A percentile compares a stretch with the other conserved stretches of the same genome.
Evolutionary conservation across 35 echinoderm and acorn worm species (phyloP).

Genomic region (Apostichopus parvimensis): DNA sequence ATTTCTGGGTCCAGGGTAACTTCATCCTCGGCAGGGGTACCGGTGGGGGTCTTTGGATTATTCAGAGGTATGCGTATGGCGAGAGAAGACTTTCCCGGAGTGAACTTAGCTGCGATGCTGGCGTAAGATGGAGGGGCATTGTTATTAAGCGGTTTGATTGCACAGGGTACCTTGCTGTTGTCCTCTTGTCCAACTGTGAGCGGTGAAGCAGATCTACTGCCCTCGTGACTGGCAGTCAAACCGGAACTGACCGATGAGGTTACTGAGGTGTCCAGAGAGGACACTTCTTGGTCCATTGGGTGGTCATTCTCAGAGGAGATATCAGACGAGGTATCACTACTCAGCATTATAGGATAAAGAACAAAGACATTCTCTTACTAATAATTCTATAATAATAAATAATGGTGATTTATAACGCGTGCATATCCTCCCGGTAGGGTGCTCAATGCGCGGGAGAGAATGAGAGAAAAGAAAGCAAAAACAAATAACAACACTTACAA

Average conservation of each 20-base stretch:
- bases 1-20: neutral
- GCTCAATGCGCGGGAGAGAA: too few relatives aligned
- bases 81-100: neutral
- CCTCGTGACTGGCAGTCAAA: slow-evolving; percentile 60
- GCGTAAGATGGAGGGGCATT: neutral
- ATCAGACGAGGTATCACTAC: slow-evolving; percentile 42
- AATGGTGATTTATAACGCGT: too few relatives aligned
- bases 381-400: too few relatives aligned
- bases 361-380: neutral
- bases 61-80: neutral
- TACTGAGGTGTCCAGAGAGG: slow-evolving; percentile 70
- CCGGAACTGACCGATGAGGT: slow-evolving; percentile 70
- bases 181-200: slow-evolving; percentile 1
- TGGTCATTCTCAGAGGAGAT: slow-evolving; percentile 54
- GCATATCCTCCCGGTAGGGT: too few relatives aligned
- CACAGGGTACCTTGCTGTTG: neutral
- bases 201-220: slow-evolving; percentile 45
- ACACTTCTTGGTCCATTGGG: slow-evolving; percentile 68
- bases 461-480: too few relatives aligned
- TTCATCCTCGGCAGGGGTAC: neutral
- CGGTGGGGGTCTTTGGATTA: slow-evolving; percentile 12
- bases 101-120: neutral
- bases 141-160: neutral
- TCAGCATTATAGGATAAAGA: neutral
- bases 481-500: too few relatives aligned